Evolutionary conservation across 2,888 invertebrate genomes (phyloP).

Genomic region (Ferrisia virgata): DNA sequence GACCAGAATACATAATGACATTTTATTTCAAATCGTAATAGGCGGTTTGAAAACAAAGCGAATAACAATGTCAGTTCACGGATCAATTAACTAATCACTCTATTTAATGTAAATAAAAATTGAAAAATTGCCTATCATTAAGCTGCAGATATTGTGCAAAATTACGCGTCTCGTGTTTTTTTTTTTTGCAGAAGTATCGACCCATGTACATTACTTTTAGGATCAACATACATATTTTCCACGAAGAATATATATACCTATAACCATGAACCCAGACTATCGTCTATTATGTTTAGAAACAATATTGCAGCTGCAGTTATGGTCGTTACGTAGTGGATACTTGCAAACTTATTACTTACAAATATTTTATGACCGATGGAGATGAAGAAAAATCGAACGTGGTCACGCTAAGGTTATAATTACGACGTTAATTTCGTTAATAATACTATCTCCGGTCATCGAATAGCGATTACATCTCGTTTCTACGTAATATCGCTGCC

Average conservation of each 20-base stretch:
- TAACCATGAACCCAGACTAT: not conserved
- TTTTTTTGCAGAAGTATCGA: not conserved
- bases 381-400: not conserved
- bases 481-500: not conserved
- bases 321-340: not conserved
- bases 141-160: not conserved
- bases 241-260: no score
- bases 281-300: not conserved
- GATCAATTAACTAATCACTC: not conserved
- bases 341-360: no score
- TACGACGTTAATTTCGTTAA: not conserved
- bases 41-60: not conserved
- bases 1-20: constrained; percentile 3
- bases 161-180: not conserved
- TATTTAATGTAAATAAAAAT: not conserved
- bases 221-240: no score
- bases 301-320: not conserved
- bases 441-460: not conserved
- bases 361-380: no score
- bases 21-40: not conserved
- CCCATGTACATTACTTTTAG: no score
- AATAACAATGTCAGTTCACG: constrained; percentile 7
- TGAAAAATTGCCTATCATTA: not conserved
- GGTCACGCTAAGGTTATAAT: not conserved
- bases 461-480: not conserved